Conservation (phyloP, 1,140 invertebrate genomes). For the Zaprionus capensis region DNA sequence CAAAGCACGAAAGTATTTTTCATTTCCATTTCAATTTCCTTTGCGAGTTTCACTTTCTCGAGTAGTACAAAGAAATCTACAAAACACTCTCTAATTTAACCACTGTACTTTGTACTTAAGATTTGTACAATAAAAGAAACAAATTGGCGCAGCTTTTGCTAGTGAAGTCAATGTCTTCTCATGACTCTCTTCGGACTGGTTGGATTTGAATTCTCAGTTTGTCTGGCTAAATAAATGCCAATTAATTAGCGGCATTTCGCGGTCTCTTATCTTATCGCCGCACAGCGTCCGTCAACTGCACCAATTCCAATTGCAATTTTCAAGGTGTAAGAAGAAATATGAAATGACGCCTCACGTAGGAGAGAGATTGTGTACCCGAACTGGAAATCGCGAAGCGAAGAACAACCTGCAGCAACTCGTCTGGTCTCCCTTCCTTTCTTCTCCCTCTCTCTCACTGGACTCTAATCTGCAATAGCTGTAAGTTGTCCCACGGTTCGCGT, state of each 20-base stretch:
- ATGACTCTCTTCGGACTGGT: not conserved
- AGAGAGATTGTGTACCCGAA: slow-evolving; percentile 5
- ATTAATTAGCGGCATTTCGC: slow-evolving; percentile 56
- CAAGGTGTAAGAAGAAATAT: slow-evolving; percentile 57
- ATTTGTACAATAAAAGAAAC: not conserved
- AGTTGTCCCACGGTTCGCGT: slow-evolving; percentile 28
- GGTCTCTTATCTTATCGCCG: slow-evolving; percentile 40
- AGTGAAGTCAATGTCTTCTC: not conserved
- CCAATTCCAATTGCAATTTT: slow-evolving; percentile 10
- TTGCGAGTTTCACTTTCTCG: slow-evolving; percentile 34
- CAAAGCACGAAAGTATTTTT: slow-evolving; percentile 33
- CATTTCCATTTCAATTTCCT: slow-evolving; percentile 34
- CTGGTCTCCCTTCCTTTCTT: not conserved
- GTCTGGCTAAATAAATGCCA: slow-evolving; percentile 45
- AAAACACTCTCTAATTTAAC: not conserved
- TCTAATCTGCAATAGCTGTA: slow-evolving; percentile 23
- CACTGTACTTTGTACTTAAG: not conserved
- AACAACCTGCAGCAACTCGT: not conserved
- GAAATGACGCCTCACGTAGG: slow-evolving; percentile 62
- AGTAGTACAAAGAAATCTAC: not conserved
- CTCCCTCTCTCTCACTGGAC: not conserved
- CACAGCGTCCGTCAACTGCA: slow-evolving; percentile 33
- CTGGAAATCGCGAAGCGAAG: slow-evolving; percentile 5
- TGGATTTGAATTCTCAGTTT: not conserved
- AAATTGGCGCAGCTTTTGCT: not conserved